Evolutionary conservation across 2,888 invertebrate species (phyloP).

Genomic region (Theodoxus fluviatilis): DNA sequence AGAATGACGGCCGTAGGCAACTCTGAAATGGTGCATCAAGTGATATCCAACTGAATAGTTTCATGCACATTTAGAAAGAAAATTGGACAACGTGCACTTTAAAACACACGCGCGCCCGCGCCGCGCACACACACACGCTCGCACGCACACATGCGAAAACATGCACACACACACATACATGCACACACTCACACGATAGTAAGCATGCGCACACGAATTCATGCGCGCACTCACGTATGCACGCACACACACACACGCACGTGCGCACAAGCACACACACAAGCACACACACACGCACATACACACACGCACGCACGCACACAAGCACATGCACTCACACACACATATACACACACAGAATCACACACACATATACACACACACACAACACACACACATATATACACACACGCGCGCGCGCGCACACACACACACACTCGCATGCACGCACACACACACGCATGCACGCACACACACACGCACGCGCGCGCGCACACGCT

Average conservation of each 20-base stretch:
- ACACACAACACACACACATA: not conserved
- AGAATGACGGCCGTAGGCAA: no score
- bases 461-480: not conserved
- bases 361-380: not conserved
- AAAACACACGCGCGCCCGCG: no score
- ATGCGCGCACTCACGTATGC: not conserved
- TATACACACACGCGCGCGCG: not conserved
- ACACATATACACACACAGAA: not conserved
- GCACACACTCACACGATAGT: no score
- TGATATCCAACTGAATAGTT: no score
- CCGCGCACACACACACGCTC: no score
- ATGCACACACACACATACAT: no score
- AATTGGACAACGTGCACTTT: no score
- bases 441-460: not conserved
- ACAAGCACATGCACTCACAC: not conserved
- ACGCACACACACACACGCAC: constrained; percentile 24
- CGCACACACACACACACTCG: not conserved
- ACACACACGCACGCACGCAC: constrained; percentile 13
- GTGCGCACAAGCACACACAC: not conserved
- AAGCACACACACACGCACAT: not conserved
- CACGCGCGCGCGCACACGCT: not conserved
- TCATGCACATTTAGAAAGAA: no score
- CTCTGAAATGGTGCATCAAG: no score
- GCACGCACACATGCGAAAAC: no score
- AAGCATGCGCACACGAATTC: no score